Evolutionary conservation across 2,113 vertebrate genomes (phyloP).

Genomic region (Epinephelus cyanopodus): DNA sequence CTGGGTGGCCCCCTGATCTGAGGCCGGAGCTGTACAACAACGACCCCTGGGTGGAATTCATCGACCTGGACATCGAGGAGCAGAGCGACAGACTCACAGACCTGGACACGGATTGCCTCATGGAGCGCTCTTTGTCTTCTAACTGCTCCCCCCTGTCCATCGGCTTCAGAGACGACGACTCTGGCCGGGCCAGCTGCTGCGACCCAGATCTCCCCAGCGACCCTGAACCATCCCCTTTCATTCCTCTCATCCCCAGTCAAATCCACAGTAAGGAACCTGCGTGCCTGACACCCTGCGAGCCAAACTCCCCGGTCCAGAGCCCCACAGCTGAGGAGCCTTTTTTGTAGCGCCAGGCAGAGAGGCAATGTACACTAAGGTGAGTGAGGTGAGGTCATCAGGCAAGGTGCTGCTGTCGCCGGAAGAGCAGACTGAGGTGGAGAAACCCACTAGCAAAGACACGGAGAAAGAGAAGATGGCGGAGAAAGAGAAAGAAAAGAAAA

Average conservation of each 20-base stretch:
- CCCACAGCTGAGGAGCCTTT: slow-evolving; percentile 62
- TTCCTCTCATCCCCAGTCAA: slow-evolving; percentile 31
- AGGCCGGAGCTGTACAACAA: slow-evolving; percentile 88
- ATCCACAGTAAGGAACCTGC: background rate
- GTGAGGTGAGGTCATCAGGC: slow-evolving; percentile 90
- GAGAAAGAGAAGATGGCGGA: slow-evolving; percentile 53
- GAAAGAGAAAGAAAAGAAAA: slow-evolving; percentile 61
- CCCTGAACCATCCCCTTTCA: slow-evolving; percentile 46
- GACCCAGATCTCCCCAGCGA: slow-evolving; percentile 90
- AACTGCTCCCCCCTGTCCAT: slow-evolving; percentile 83
- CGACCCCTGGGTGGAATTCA: slow-evolving; percentile 96
- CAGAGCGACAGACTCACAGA: slow-evolving; percentile 84
- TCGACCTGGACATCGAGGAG: slow-evolving; percentile 94
- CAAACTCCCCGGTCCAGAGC: slow-evolving; percentile 8
- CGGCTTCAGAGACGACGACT: slow-evolving; percentile 90
- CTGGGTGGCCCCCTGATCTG: slow-evolving; percentile 88
- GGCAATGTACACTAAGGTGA: slow-evolving; percentile 92
- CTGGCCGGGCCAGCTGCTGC: slow-evolving; percentile 93
- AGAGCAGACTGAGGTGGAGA: slow-evolving; percentile 82
- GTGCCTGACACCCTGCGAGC: background rate
- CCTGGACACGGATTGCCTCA: slow-evolving; percentile 88
- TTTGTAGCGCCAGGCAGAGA: slow-evolving; percentile 71
- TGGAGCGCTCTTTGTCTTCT: slow-evolving; percentile 79
- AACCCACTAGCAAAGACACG: slow-evolving; percentile 52
- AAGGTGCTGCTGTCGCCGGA: slow-evolving; percentile 91